These are phyloP conservation scores for Paralvinella palmiformis DNA, from an alignment of 1,140 invertebrate genomes.

Conservation along the genomic window DNA sequence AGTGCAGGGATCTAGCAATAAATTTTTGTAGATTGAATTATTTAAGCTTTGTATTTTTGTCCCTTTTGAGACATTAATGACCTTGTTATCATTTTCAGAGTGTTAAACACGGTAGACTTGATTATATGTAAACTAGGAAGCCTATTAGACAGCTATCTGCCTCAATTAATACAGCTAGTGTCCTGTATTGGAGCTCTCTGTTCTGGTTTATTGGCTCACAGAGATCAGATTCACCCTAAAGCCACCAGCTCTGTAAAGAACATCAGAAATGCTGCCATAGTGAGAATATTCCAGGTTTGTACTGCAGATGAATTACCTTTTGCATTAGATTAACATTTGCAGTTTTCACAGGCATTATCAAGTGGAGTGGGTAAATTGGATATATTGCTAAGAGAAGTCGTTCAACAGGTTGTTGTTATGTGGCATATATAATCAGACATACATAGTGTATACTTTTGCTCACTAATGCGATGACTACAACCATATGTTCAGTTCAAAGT, in stretches of 20 bases:
- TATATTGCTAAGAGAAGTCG: too few species aligned
- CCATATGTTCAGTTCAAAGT: too few species aligned
- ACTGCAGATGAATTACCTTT: too few species aligned
- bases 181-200: conserved; percentile 63
- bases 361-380: too few species aligned
- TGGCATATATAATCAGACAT: too few species aligned
- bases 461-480: too few species aligned
- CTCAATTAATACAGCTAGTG: conserved; percentile 65
- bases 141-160: conserved; percentile 63
- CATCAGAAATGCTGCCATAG: conserved; percentile 49
- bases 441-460: too few species aligned
- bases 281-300: conserved; percentile 41
- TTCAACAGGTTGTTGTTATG: too few species aligned
- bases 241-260: conserved; percentile 59
- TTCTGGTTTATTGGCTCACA: conserved; percentile 55
- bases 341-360: too few species aligned
- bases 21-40: too few species aligned
- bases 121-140: conserved; percentile 81
- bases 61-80: not conserved
- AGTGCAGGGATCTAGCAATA: too few species aligned
- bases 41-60: not conserved
- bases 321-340: too few species aligned
- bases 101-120: conserved; percentile 69
- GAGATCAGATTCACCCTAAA: conserved; percentile 33
- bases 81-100: conserved; percentile 43